Conservation (phyloP, 1,140 invertebrate species). For the Polypedilum pembai region DNA sequence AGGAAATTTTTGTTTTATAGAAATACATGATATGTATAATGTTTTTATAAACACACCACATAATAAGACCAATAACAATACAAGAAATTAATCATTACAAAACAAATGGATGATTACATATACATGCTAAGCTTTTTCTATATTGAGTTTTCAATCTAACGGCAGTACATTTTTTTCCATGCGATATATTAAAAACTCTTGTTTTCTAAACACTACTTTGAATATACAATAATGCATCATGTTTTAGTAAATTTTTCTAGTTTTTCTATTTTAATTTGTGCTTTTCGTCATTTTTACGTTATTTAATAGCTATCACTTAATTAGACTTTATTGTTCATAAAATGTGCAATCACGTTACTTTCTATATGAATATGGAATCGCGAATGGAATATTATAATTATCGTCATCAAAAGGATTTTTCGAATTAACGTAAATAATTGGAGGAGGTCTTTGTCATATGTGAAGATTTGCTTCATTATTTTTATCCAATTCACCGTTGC, state of each 20-base stretch:
- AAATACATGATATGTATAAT: too few relatives aligned
- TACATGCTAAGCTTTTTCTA: background rate
- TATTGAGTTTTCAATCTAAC: too few relatives aligned
- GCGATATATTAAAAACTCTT: too few relatives aligned
- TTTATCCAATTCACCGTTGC: background rate
- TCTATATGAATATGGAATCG: conserved; percentile 2
- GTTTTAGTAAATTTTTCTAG: background rate
- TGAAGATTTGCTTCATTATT: background rate
- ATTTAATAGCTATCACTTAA: background rate
- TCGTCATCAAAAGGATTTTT: background rate
- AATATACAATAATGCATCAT: background rate
- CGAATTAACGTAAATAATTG: background rate
- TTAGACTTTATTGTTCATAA: too few relatives aligned
- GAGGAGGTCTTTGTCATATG: background rate
- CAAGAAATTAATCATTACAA: background rate
- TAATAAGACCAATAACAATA: background rate
- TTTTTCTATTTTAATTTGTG: background rate
- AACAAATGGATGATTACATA: background rate
- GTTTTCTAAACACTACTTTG: too few relatives aligned
- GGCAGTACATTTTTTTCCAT: too few relatives aligned
- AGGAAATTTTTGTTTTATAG: too few relatives aligned
- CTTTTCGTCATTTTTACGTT: background rate
- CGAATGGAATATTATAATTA: background rate
- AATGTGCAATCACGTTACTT: background rate
- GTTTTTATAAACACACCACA: background rate